phyloP scores from a whole-genome alignment of 1,140 invertebrate species.

The Aphelenchoides fujianensis region DNA sequence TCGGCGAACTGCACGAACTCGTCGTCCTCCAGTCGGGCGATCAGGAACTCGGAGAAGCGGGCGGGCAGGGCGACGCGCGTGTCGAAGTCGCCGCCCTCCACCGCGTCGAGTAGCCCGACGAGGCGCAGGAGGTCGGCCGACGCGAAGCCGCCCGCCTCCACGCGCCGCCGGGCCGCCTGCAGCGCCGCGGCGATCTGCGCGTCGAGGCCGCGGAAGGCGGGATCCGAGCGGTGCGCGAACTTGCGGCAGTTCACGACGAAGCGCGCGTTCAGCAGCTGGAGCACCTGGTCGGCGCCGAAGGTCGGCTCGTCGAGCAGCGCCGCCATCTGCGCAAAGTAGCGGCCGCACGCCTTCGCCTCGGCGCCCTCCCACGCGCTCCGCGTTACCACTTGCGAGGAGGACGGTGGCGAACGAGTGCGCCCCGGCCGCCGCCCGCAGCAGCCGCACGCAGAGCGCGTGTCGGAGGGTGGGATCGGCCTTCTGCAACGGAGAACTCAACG shows the following conservation, averaged over 20 bases:
- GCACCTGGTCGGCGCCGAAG: slow-evolving; percentile 3
- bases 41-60: slow-evolving; percentile 6
- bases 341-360: slow-evolving; percentile 5
- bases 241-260: background rate
- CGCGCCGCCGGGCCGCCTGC: background rate
- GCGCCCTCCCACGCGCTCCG: background rate
- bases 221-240: slow-evolving; percentile 14
- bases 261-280: background rate
- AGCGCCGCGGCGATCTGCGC: background rate
- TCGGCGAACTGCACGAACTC: background rate
- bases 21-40: background rate
- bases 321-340: background rate
- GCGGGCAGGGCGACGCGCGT: background rate
- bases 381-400: background rate
- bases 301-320: background rate
- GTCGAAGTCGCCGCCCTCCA: slow-evolving; percentile 15
- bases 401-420: background rate
- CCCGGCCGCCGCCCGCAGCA: background rate
- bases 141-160: background rate
- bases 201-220: background rate
- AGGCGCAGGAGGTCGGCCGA: background rate
- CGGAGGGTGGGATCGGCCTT: background rate
- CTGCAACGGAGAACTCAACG: background rate
- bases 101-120: background rate
- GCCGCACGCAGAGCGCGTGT: background rate